Base-by-base conservation (phyloP, 2,888 invertebrate genomes). In the Drosophila algonquin region DNA sequence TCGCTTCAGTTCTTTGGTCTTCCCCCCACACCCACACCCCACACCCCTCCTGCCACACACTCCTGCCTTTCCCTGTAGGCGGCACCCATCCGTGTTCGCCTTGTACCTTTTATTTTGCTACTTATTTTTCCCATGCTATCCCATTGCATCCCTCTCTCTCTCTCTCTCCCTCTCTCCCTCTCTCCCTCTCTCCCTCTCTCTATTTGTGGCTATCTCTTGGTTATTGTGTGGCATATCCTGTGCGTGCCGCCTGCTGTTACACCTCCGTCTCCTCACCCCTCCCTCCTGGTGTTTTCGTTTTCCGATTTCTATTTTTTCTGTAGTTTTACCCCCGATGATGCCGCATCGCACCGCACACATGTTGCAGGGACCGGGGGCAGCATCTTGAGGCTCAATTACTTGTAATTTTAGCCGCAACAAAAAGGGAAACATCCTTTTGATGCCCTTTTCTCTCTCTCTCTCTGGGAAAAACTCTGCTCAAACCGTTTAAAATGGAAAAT, bases 361-460 rank as follows among this genome's bases (percentile, higher is more conserved):
- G 71, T 72, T 72, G n/a, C 64, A 46, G 46, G 48, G 50, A 44
- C 32, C 56, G 45, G 54, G 47, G 57, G 46, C 58, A 58, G 40
- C 70, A 61, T 61, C 48, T 72, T 58, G 57, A 58, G 82, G 73
- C 85, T 89, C 87, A 89, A 89, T 87, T 86, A 86, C 85, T 81
- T 89, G 85, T 89, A 86, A 86, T 86, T 86, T 86, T 76, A 86
- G 85, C 85, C 89, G 76, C 87, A 87, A 71, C 85, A 76, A 76
- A 65, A 71, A 61, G 44, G 57, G 55, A 63, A 27, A 51, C 56
- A 67, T 67, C 67, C 67, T 51, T 68, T 55, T 35, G 46, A 52
- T 46, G 64, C 64, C 44, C 50, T 55, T 44, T 21, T n/a, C n/a
- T n/a, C n/a, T n/a, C n/a, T 35, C 5, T 14, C 35, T 71, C 70